Evolutionary conservation across 2,888 invertebrate genomes (phyloP), one percentile per base, ranked within the genome.

Genomic region (Caenorhabditis angaria): DNA sequence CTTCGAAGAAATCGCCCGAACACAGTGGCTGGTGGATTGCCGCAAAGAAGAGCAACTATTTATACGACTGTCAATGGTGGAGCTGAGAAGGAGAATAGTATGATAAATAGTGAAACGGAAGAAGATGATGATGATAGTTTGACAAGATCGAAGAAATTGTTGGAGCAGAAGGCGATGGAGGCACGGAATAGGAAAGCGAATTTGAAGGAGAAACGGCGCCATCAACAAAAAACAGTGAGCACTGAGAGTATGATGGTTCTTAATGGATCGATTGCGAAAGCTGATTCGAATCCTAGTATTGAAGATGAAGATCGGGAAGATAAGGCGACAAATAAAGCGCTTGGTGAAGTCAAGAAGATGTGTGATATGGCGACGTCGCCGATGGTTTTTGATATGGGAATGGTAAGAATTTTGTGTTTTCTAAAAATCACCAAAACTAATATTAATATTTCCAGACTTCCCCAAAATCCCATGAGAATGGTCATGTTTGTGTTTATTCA

Each of bases 1-100:
- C 65, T 53, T 12, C 63, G 75, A 29, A 58, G 78, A 3, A 65
- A 78, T 35, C 71, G 76, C 8, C 78, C 78, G 51, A 76, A 78
- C 35, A 76, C 78, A 1, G 68, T 76, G 18, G 72, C 68, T 25
- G 69, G 69, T 4, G 76, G 76, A 1, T 59, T 78, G 1, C 74
- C 74, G 2, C 63, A 61, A 14, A 51, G 61, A 12, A 61, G 61
- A 29, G 61, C 63, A 1, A 56, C 59, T n/a, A 25, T 53, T 18
- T 27, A 54, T 18, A 32, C 51, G 20, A 29, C 41, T 1, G 47
- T 10, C 0, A 32, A 50, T 54, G 74, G 70, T 20, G 74, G 67
- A 51, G 70, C 70, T 35, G 74, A 75, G 58, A 67, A 67, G 57
- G 10, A 54, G n/a, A 20, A 50, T 22, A 50, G 2, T 22, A 41